Conservation (phyloP, 2,113 vertebrate species). For the Fulmarus glacialis region DNA sequence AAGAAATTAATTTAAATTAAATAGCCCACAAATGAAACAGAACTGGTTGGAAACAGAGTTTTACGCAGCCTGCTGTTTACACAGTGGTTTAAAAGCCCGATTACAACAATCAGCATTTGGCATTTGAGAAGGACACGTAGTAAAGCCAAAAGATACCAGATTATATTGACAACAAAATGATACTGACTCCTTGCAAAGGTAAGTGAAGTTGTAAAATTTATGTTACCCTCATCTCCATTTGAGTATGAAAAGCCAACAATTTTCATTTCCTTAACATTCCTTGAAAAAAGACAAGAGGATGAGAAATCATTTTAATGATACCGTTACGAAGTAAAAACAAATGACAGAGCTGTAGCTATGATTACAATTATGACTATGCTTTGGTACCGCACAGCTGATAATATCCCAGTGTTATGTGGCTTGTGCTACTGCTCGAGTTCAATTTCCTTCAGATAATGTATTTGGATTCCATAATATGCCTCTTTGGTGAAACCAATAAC, state of each 20-base stretch:
- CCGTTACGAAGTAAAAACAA: not conserved
- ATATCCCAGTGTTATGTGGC: not conserved
- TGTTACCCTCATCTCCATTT: not conserved
- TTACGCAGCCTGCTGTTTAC: not conserved
- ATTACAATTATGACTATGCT: not conserved
- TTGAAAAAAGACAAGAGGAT: not conserved
- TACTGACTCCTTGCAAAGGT: not conserved
- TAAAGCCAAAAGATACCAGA: not conserved
- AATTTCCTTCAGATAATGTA: conserved; percentile 43
- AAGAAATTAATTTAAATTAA: not conserved
- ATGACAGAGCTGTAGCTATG: not conserved
- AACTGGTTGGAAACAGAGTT: not conserved
- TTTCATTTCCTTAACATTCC: not conserved
- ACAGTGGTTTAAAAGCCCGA: not conserved
- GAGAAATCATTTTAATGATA: not conserved
- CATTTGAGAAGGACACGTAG: not conserved
- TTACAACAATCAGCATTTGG: not conserved
- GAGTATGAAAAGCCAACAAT: not conserved
- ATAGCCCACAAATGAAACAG: not conserved
- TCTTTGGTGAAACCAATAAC: conserved; percentile 47
- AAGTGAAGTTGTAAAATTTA: not conserved
- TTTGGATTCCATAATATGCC: conserved; percentile 9
- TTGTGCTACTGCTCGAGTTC: not conserved
- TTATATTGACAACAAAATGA: not conserved
- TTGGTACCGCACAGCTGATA: not conserved